Base-by-base conservation (phyloP, 1,140 invertebrate genomes). In the Drosophila nigromelanica region DNA sequence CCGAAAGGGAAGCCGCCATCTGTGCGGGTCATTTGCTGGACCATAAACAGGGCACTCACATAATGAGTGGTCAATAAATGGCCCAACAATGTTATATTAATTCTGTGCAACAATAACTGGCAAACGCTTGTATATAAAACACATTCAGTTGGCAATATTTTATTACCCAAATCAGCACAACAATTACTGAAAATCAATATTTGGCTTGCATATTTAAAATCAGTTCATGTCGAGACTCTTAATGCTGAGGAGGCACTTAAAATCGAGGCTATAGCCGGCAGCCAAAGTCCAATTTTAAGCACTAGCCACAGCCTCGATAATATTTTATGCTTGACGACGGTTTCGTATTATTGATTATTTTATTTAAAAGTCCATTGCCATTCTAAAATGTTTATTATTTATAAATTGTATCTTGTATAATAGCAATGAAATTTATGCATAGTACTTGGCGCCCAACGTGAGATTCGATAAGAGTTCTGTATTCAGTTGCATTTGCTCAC, bases 71-170 rank as follows among this genome's bases (percentile, higher is more conserved):
- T 67, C 82, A 78, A 80, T 78, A 78, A 85, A 76, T 85, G 78
- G 75, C 70, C 80, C 78, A 81, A 78, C 81, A 86, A 87, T 87
- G 82, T 76, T 76, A 48, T 68, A 87, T 78, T 86, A 78, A 86
- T 75, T 66, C 64, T 87, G 69, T 85, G 59, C 62, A 61, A 64
- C 62, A 66, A 33, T 72, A 45, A 72, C 76, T 54, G 67, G 14
- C 21, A 12, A 12, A 15, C 55, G 48, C 27, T 27, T 69, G 51
- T 40, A 43, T 11, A 30, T 54, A 33, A 54, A 64, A 37, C 35
- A 71, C 67, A 60, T 64, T 69, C 60, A 39, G 8, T 40, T 15
- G 15, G 5, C n/a, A n/a, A n/a, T n/a, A n/a, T n/a, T n/a, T n/a
- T n/a, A 52, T 75, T 64, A 60, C 76, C 78, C 73, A 68, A 83